phyloP scores from a whole-genome alignment of 2,797 vertebrate genomes.

The Euphonia xanthogaster region DNA sequence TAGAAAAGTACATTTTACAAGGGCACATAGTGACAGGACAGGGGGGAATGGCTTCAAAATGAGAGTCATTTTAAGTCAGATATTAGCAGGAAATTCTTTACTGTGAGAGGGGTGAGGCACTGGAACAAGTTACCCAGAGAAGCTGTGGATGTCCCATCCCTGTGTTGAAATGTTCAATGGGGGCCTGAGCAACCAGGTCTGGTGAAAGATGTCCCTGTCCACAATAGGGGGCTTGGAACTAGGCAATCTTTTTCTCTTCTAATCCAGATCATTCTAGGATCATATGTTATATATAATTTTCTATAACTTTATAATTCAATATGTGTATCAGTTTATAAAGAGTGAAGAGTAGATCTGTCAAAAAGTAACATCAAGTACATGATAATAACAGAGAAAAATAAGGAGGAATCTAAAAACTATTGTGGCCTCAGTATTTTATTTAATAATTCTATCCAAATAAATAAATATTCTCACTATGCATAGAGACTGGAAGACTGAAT shows the following conservation, averaged over 20 bases:
- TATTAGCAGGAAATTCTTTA: background rate
- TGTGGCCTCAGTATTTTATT: background rate
- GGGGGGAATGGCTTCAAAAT: background rate
- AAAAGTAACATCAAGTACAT: background rate
- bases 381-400: background rate
- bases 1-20: background rate
- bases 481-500: background rate
- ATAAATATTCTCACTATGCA: background rate
- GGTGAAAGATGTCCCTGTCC: background rate
- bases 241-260: background rate
- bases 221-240: background rate
- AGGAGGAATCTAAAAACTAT: background rate
- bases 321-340: background rate
- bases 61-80: background rate
- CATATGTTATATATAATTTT: background rate
- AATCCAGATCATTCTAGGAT: background rate
- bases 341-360: background rate
- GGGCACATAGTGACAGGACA: rapidly evolving
- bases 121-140: background rate
- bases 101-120: background rate
- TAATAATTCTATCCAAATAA: background rate
- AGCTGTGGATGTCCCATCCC: background rate
- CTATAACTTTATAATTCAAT: background rate
- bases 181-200: rapidly evolving
- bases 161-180: background rate